Evolutionary conservation across 2,888 invertebrate species (phyloP), one percentile per base, ranked within the genome.

Genomic region (Erynnis tages): DNA sequence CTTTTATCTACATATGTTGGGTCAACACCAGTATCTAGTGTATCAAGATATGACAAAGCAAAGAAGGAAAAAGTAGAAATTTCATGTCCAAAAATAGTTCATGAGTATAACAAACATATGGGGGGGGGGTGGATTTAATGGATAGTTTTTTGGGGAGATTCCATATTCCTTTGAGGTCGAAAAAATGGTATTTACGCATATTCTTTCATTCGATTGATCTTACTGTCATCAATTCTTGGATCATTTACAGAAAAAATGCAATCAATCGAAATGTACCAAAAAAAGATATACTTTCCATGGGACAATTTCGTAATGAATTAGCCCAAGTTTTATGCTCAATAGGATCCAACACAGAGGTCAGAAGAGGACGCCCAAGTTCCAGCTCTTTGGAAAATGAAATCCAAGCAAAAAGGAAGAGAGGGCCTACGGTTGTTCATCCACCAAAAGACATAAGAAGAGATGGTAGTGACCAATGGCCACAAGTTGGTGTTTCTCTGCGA

Each of bases 391-490:
- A 73, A 67, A 61, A 68, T 53, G 60, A 69, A 67, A 54, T 70
- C 43, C 63, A 38, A 53, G 55, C 11, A 67, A 74, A 73, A 67
- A 66, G 59, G 62, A 66, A 59, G 62, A 69, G 65, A 62, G 67
- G 65, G 68, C 66, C 67, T 67, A 63, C 67, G 63, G 67, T 66
- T 55, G 67, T 63, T 34, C 66, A 65, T 62, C 69, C 73, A 63
- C 69, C 66, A 58, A 71, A 71, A 69, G 69, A 72, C 62, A 62
- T 73, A 66, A 69, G 69, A 53, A 71, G 58, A 63, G 71, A 72
- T 72, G 69, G 66, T 64, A 7, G 61, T 69, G 70, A 71, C 60
- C 69, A 73, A 69, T 73, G 70, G 71, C 69, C 68, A 69, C 66
- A 48, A 71, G 67, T 70, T 58, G 69, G 69, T 66, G 65, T 66